Percentiles rank a stretch among this genome's conserved stretches.
Evolutionary conservation across 2,113 vertebrate species (phyloP).

Genomic region (Ctenomys sociabilis): DNA sequence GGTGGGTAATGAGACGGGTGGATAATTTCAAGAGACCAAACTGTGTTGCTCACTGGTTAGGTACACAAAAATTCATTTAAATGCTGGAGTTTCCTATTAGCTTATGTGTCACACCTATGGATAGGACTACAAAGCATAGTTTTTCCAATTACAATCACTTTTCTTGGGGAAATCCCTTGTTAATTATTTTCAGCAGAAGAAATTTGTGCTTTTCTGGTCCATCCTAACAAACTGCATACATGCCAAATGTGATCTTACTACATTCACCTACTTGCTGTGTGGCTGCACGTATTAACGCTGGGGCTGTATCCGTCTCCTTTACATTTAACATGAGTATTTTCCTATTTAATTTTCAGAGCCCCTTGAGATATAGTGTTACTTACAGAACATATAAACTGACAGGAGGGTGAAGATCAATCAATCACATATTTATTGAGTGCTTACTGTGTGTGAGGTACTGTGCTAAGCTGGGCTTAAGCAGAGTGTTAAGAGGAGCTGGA

Average conservation of each 20-base stretch:
- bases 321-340: conserved; percentile 27
- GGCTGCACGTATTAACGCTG: background rate
- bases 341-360: conserved; percentile 49
- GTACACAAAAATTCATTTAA: background rate
- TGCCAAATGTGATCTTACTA: background rate
- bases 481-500: conserved; percentile 68
- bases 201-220: conserved; percentile 15
- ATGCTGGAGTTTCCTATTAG: background rate
- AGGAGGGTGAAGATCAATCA: conserved; percentile 56
- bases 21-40: conserved; percentile 9
- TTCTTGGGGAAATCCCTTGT: background rate
- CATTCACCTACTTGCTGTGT: background rate
- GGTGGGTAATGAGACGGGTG: background rate
- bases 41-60: conserved; percentile 3
- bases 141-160: background rate
- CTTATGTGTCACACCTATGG: background rate
- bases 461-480: conserved; percentile 77
- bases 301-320: background rate
- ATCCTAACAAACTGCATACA: background rate
- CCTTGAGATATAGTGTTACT: conserved; percentile 43
- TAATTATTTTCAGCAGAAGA: conserved; percentile 26
- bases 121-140: background rate
- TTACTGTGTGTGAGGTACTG: conserved; percentile 77
- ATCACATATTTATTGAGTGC: conserved; percentile 80
- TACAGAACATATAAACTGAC: conserved; percentile 51